phyloP scores from a whole-genome alignment of 2,797 vertebrate species.

The Peromyscus attwateri region DNA sequence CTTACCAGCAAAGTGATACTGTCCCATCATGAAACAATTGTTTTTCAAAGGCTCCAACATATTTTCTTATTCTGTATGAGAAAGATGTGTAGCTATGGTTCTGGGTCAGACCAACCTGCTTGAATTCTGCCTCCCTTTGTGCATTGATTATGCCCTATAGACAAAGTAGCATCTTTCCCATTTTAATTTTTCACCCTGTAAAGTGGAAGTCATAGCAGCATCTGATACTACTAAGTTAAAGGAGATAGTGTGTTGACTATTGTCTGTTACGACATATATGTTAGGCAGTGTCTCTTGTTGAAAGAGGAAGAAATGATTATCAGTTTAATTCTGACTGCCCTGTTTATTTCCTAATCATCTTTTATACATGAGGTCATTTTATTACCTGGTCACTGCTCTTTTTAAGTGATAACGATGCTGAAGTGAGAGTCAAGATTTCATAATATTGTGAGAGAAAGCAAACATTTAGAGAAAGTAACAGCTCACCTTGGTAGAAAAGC shows the following conservation, averaged over 20 bases:
- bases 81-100: background rate
- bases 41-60: background rate
- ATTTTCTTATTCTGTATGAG: background rate
- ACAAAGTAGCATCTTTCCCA: background rate
- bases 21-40: background rate
- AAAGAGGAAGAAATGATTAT: background rate
- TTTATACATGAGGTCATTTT: conserved; percentile 15
- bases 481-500: background rate
- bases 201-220: background rate
- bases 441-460: background rate
- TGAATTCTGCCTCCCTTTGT: background rate
- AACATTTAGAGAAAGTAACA: conserved; percentile 10
- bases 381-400: background rate
- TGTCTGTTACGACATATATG: background rate
- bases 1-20: background rate
- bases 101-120: background rate
- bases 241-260: background rate
- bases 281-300: background rate
- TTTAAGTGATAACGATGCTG: background rate
- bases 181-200: background rate
- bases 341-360: conserved; percentile 6
- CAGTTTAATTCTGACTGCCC: background rate
- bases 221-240: background rate
- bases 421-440: conserved; percentile 2
- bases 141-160: background rate